These are phyloP conservation scores for Tautogolabrus adspersus DNA, from an alignment of 2,113 vertebrate genomes.

Conservation along the genomic window DNA sequence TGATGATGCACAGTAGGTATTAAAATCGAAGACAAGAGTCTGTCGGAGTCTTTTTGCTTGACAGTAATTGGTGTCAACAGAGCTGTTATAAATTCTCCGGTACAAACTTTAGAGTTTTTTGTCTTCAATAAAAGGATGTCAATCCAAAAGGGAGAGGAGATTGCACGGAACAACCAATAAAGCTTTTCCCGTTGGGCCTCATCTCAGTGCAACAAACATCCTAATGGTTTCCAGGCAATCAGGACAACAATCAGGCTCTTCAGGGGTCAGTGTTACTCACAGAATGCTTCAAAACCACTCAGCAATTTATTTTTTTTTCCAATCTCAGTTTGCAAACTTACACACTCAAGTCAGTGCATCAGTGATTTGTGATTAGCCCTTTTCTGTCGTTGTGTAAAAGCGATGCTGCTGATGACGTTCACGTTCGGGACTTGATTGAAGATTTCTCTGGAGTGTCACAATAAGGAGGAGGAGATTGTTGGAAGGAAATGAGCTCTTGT, in stretches of 20 bases:
- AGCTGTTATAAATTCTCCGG: neutral
- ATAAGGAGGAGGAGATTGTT: slow-evolving; percentile 4
- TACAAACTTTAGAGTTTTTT: neutral
- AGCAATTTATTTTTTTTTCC: neutral
- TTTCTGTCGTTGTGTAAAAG: neutral
- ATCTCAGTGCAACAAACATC: slow-evolving; percentile 40
- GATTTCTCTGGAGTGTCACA: slow-evolving; percentile 32
- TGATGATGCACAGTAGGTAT: too few relatives aligned
- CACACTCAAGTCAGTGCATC: neutral
- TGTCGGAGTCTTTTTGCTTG: too few relatives aligned
- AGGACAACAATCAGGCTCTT: slow-evolving; percentile 5
- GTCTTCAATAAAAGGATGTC: slow-evolving; percentile 10
- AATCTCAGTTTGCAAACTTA: neutral
- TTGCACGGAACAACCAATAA: neutral
- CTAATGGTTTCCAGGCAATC: slow-evolving; percentile 40
- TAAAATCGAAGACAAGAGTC: too few relatives aligned
- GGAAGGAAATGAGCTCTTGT: slow-evolving; percentile 20
- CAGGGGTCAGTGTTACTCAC: neutral
- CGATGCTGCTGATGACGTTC: neutral
- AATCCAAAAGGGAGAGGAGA: slow-evolving; percentile 28
- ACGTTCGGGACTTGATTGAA: slow-evolving; percentile 15
- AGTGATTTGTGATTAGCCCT: slow-evolving; percentile 11
- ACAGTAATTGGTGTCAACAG: neutral
- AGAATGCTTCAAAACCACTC: neutral
- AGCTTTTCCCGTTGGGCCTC: slow-evolving; percentile 30